Conservation (phyloP, 2,113 vertebrate species). For the Triplophysa tibetana region DNA sequence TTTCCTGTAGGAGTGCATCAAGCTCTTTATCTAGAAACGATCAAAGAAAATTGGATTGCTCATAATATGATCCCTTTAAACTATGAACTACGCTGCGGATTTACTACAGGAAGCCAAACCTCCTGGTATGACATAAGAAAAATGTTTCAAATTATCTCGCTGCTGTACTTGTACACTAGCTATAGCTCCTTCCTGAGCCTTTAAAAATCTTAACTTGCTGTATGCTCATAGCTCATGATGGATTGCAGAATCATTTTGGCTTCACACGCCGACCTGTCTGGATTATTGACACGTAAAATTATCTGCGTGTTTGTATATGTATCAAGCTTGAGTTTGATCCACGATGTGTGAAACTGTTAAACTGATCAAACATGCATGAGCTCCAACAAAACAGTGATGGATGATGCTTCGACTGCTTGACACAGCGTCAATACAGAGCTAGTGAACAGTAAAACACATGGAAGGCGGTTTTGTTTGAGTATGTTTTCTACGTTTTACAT, state of each 20-base stretch:
- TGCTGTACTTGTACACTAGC: too few relatives aligned
- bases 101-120: background rate
- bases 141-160: background rate
- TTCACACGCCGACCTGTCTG: background rate
- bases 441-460: background rate
- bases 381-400: slow-evolving; percentile 27
- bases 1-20: background rate
- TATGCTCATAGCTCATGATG: slow-evolving; percentile 17
- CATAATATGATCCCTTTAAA: slow-evolving; percentile 5
- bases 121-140: too few relatives aligned
- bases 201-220: background rate
- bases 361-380: slow-evolving; percentile 24
- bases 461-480: slow-evolving; percentile 2
- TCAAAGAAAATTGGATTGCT: slow-evolving; percentile 1
- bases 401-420: background rate
- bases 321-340: slow-evolving; percentile 22
- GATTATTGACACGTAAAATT: slow-evolving; percentile 35
- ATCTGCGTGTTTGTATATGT: slow-evolving; percentile 16
- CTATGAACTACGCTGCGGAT: background rate
- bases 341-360: slow-evolving; percentile 26
- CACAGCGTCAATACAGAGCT: background rate
- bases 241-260: background rate
- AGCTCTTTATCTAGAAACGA: slow-evolving; percentile 9
- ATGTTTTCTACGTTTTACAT: background rate
- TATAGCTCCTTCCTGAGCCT: background rate